Base-by-base conservation (phyloP, 2,888 invertebrate genomes). In the Mimachlamys varia region DNA sequence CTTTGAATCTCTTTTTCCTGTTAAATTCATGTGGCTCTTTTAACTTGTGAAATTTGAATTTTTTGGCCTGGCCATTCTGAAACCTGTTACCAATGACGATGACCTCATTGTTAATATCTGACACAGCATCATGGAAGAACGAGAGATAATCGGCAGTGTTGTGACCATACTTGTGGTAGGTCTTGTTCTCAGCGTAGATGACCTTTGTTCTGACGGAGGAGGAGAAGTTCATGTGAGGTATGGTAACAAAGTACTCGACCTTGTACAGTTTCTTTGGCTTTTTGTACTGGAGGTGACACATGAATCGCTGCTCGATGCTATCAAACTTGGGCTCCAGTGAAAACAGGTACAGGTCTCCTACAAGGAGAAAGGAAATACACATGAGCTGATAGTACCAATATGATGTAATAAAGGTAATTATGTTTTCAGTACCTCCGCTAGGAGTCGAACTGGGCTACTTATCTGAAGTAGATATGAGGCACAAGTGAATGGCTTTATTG, bases 281-380 rank as follows among this genome's bases (percentile, higher is more conserved):
- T 38, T 92, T 89, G 90, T 96, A 95, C 89, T 93, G 91, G 53
- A 96, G 92, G 91, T 96, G 96, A 90, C 96, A 96, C 90, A 94
- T 93, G 91, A 95, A 96, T 90, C 94, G 93, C 33, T 92, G 92
- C 15, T 91, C 89, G 44, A 96, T 93, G 58, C 92, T 94, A 38
- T 94, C 92, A 92, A 95, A 96, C 22, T 94, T 91, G 1, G 96
- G 96, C 92, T 95, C 94, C 58, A 96, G 92, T 13, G 95, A 94
- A 94, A 95, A 96, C 88, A 95, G 93, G 88, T 95, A 94, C 0
- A 96, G 93, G 90, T 96, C 95, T 53, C 96, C 96, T 96, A 94
- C 12, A 92, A 93, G 58, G 58, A 22, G 44, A 49, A 44, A 44
- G 44, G 3, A 3, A 3, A 44, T 44, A 44, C 7, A 44, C 7